A percentile compares a stretch with the other conserved stretches of the same genome.
Evolutionary conservation across 2,113 vertebrate genomes (phyloP).

Genomic region (Oncorhynchus gorbuscha): DNA sequence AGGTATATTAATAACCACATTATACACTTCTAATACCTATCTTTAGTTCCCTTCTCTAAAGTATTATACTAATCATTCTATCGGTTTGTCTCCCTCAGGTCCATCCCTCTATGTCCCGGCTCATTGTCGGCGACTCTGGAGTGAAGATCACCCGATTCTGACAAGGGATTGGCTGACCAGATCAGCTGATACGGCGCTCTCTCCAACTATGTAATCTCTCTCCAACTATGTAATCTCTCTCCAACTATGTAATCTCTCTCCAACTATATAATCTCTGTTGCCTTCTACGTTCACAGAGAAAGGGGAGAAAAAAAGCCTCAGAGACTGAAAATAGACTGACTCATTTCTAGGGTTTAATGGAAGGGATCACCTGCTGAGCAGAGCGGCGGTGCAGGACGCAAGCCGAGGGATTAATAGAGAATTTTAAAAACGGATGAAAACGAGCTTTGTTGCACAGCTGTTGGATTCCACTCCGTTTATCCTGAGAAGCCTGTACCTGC

Average conservation of each 20-base stretch:
- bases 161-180: constrained; percentile 53
- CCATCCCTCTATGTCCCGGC: constrained; percentile 74
- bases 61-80: constrained; percentile 2
- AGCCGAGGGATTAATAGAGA: constrained; percentile 58
- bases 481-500: constrained; percentile 58
- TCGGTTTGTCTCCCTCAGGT: constrained; percentile 61
- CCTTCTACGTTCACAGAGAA: constrained; percentile 32
- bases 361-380: constrained; percentile 65
- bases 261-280: constrained; percentile 56
- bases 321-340: constrained; percentile 51
- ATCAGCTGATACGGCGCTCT: constrained; percentile 46
- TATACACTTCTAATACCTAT: too few species aligned
- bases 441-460: constrained; percentile 64
- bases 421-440: constrained; percentile 64
- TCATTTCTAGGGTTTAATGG: constrained; percentile 62
- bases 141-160: constrained; percentile 75
- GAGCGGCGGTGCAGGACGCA: constrained; percentile 39
- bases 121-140: constrained; percentile 76
- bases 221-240: constrained; percentile 59
- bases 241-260: constrained; percentile 41
- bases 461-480: constrained; percentile 54
- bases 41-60: neutral
- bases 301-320: constrained; percentile 5
- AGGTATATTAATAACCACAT: neutral
- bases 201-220: constrained; percentile 49